Conservation (phyloP, 1,140 invertebrate genomes). For the Venustaconcha ellipsiformis region DNA sequence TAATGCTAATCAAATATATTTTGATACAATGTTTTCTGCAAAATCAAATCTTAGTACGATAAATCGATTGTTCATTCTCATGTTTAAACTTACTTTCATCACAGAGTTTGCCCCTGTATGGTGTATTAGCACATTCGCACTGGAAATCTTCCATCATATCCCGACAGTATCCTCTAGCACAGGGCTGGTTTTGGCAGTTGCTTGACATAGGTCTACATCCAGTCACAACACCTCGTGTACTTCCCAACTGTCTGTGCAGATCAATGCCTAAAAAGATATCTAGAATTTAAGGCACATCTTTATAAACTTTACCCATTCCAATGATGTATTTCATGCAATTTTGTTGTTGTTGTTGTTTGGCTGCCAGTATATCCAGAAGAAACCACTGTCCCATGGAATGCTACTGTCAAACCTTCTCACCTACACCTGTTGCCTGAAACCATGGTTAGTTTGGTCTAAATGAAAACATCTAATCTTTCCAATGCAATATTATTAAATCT, state of each 20-base stretch:
- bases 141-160: slow-evolving; percentile 48
- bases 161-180: slow-evolving; percentile 44
- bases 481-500: no score
- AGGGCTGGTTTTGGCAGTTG: slow-evolving; percentile 40
- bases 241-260: slow-evolving; percentile 24
- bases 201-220: slow-evolving; percentile 42
- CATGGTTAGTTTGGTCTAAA: no score
- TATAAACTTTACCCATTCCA: no score
- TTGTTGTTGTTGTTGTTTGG: no score
- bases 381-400: no score
- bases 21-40: not conserved
- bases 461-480: no score
- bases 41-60: not conserved
- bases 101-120: slow-evolving; percentile 51
- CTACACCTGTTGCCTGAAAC: no score
- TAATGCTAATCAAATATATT: not conserved
- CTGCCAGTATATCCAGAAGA: no score
- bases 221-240: slow-evolving; percentile 34
- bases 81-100: slow-evolving; percentile 39
- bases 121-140: slow-evolving; percentile 55
- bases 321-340: no score
- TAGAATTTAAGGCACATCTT: no score
- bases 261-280: slow-evolving; percentile 17
- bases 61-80: not conserved
- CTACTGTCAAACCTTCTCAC: no score